Evolutionary conservation across 2,113 vertebrate species (phyloP), one percentile per base, ranked within the genome.

Genomic region (Orcinus orca): DNA sequence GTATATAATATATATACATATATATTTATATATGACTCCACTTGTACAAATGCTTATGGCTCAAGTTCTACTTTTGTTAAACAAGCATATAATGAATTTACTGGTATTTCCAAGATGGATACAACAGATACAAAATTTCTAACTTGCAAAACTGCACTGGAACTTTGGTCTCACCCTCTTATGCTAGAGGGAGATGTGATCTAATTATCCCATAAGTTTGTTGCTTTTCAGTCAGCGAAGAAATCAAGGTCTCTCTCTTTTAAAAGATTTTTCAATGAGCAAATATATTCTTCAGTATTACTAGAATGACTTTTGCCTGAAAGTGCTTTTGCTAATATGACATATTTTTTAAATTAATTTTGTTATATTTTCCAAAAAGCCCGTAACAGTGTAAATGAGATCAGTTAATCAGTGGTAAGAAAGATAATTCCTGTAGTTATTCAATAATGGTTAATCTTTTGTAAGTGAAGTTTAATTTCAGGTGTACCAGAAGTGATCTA

Each of bases 401-500:
- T 84, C 41, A 94, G 58, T 96, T 87, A 62, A 74, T 96, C 77
- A 93, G 53, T 81, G 33, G n/a, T 68, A 80, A 93, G 41, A 81
- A 90, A 87, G 26, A 74, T 93, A 84, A 93, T 93, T 90, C 50
- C 47, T 94, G 3, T 41, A 96, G 71, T 93, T 95, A 41, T 82
- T 53, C 81, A 44, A 88, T 90, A 90, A 79, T 76, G 18, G 29
- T 84, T 94, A 93, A 11, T 6, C 62, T 71, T 92, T 95, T 73
- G 11, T 50, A 81, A 93, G 77, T 91, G 26, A 93, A 93, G 53
- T 93, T 84, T 93, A 95, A 93, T 96, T 82, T 97, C 53, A 88
- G 10, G 33, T 91, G 60, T 91, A 85, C 47, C 71, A 81, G 44
- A 90, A 81, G 15, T 84, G 88, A 88, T 90, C 65, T 88, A 95